A percentile compares a stretch with the other conserved stretches of the same genome.
phyloP scores from a whole-genome alignment of 2,113 vertebrate species.

The Stictonetta naevosa region DNA sequence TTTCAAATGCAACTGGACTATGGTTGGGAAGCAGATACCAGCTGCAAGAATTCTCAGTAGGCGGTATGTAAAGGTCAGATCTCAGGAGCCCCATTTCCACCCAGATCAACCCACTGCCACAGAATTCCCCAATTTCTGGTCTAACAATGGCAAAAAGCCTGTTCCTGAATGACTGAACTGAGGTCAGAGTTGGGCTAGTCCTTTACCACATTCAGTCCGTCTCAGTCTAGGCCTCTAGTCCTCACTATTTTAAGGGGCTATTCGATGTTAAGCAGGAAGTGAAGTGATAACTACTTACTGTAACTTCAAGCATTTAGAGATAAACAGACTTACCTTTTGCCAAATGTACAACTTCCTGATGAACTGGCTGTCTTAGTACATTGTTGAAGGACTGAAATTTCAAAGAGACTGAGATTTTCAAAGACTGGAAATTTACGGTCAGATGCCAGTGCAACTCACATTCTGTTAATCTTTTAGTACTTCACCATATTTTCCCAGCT shows the following conservation, averaged over 20 bases:
- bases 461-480: background rate
- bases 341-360: background rate
- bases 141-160: background rate
- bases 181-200: background rate
- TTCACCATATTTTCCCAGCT: background rate
- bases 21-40: conserved; percentile 71
- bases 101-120: background rate
- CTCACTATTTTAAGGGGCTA: background rate
- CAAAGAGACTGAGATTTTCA: too few species aligned
- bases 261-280: background rate
- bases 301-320: background rate
- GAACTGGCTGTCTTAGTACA: background rate
- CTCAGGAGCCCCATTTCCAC: background rate
- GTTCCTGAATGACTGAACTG: background rate
- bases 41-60: conserved; percentile 54
- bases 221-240: background rate
- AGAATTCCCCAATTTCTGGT: background rate
- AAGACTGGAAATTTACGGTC: background rate
- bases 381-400: background rate
- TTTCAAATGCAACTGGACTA: conserved; percentile 18
- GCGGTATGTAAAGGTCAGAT: conserved; percentile 25
- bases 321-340: background rate
- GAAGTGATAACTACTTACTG: background rate
- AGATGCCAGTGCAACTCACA: background rate
- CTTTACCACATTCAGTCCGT: background rate